Evolutionary conservation across 1,140 invertebrate genomes (phyloP).

Genomic region (Bombyx mandarina): DNA sequence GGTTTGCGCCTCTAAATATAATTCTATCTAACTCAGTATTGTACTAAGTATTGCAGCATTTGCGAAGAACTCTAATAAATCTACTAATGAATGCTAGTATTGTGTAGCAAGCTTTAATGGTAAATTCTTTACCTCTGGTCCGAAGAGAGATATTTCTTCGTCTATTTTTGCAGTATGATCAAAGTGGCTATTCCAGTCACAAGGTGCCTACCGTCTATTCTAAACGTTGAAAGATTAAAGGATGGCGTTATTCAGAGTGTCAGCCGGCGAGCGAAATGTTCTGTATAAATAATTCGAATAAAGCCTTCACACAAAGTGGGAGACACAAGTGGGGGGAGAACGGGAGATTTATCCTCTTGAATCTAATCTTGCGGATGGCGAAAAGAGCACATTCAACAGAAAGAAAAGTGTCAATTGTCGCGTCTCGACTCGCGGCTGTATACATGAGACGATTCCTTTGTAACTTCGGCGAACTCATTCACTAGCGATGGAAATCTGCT

Average conservation of each 20-base stretch:
- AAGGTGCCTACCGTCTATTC: slow-evolving; percentile 21
- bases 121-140: slow-evolving; percentile 7
- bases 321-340: slow-evolving; percentile 41
- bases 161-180: slow-evolving; percentile 6
- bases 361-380: slow-evolving; percentile 63
- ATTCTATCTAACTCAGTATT: slow-evolving; percentile 11
- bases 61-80: slow-evolving; percentile 7
- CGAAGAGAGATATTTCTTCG: slow-evolving; percentile 10
- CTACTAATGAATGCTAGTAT: slow-evolving; percentile 9
- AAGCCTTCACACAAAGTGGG: slow-evolving; percentile 56
- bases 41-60: too few relatives aligned
- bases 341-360: slow-evolving; percentile 59
- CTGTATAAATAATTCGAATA: slow-evolving; percentile 62
- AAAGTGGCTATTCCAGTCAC: slow-evolving; percentile 7
- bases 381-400: slow-evolving; percentile 54
- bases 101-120: slow-evolving; percentile 10
- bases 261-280: slow-evolving; percentile 45
- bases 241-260: slow-evolving; percentile 45
- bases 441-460: slow-evolving; percentile 33
- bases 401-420: slow-evolving; percentile 40
- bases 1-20: slow-evolving; percentile 21
- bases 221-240: slow-evolving; percentile 37
- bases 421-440: slow-evolving; percentile 26
- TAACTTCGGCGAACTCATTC: slow-evolving; percentile 40
- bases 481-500: slow-evolving; percentile 6